Base-by-base conservation (phyloP, 1,140 invertebrate species). In the Aphidius ervi region DNA sequence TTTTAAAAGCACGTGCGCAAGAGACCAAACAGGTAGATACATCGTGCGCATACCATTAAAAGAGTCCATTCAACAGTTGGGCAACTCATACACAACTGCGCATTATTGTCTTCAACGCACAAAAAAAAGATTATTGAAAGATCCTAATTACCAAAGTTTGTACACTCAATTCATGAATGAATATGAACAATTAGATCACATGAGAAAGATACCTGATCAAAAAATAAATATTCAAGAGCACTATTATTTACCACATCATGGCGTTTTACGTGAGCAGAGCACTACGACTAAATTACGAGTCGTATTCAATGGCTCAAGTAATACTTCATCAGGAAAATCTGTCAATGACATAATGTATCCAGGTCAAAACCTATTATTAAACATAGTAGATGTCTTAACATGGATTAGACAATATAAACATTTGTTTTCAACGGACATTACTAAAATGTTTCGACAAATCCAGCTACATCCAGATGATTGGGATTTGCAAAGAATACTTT, bases 281-380 rank as follows among this genome's bases (percentile, higher is more conserved):
- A 16, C 8, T 9, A 50, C 39, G 7, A 43, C 40, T 4, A 63
- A 61, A 16, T 9, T 66, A 4, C 39, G 67, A 37, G 48, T 72
- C 0, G 76, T 79, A 1, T 77, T 74, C 61, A 56, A 68, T 64
- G 77, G 66, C 1, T 74, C 69, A n/a, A 67, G 68, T 9, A 68
- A 67, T 41, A 54, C 63, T 0, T 47, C 52, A 23, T 63, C 57
- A 16, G 65, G 65, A 5, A 42, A 61, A 8, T 70, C 67, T 2
- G 54, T 79, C 0, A 80, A 80, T 66, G 67, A 79, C 20, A 10
- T 37, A 4, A 10, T 61, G 6, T 39, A 52, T 23, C 37, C 41
- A 7, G 59, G 47, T 46, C 46, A 20, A 6, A 58, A 39, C 3
- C 46, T 60, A 1, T 59, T 58, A 53, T 52, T 37, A 2, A 40